Base-by-base conservation (phyloP, 2,888 invertebrate genomes). In the Stenichneumon culpator region DNA sequence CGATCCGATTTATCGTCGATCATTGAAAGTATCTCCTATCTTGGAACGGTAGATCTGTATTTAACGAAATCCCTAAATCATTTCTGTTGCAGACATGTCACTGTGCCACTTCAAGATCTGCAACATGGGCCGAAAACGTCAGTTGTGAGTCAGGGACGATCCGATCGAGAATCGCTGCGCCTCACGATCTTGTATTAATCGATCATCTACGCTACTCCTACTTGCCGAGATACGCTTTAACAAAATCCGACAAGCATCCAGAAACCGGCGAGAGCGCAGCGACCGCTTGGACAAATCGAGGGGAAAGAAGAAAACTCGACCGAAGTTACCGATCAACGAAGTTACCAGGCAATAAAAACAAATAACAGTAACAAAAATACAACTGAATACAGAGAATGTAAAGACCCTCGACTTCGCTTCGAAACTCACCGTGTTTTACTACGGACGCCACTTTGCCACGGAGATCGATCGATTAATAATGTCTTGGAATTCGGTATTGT, bases 31-130 rank as follows among this genome's bases (percentile, higher is more conserved):
- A 5, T 44, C 44, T 57, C 16, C 25, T 3, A 52, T 79, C 47
- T 32, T 57, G 44, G 25, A 5, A 11, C n/a, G 39, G 6, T 22
- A 4, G 25, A 44, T 25, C 32, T 44, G 28, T 44, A 63, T 63
- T 47, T 44, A 63, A 11, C n/a, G 39, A 25, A 19, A 19, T 14
- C 3, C n/a, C 25, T 39, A 79, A 74, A 77, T 79, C 67, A 57
- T 79, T 73, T 88, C 57, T 90, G 86, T 95, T 95, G 74, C 94
- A 96, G 96, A 96, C 93, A 95, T 96, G 95, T 95, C 95, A 47
- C 94, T 96, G 75, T 96, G 96, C 92, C 96, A 96, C 89, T 96
- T 96, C 93, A 96, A 96, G 94, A 96, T 96, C 86, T 96, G 96
- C 94, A 96, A 96, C 92, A 96, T 96, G 95, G 96, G 96, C 16